These are phyloP conservation scores for Hybognathus amarus DNA, from an alignment of 2,797 vertebrate species.

Conservation along the genomic window DNA sequence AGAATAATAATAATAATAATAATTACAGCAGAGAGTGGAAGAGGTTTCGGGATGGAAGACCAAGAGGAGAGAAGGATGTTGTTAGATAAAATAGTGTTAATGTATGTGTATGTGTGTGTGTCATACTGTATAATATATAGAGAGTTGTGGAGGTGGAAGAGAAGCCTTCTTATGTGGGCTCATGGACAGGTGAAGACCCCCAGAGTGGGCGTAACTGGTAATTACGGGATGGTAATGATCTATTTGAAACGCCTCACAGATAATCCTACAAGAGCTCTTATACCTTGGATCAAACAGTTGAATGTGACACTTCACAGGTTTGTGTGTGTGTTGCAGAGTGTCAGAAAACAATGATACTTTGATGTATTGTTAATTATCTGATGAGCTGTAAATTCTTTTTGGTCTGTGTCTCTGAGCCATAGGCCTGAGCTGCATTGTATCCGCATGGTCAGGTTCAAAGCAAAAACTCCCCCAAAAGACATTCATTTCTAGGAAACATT, in stretches of 20 bases:
- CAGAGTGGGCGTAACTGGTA: conserved; percentile 65
- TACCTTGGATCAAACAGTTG: conserved; percentile 55
- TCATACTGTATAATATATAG: not conserved
- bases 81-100: not conserved
- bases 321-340: conserved; percentile 31
- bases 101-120: not conserved
- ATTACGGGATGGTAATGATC: conserved; percentile 76
- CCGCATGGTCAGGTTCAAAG: conserved; percentile 36
- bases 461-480: conserved; percentile 15
- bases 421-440: conserved; percentile 1
- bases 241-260: conserved; percentile 66
- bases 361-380: conserved; percentile 64
- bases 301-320: conserved; percentile 38
- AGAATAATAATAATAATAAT: not conserved
- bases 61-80: conserved; percentile 1
- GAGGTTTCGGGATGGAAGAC: not conserved
- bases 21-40: not conserved
- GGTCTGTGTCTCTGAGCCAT: conserved; percentile 33
- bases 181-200: conserved; percentile 24
- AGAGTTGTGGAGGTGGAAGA: conserved; percentile 37
- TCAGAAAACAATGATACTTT: conserved; percentile 48
- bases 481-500: conserved; percentile 29
- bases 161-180: conserved; percentile 26
- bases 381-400: conserved; percentile 53
- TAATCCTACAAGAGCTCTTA: conserved; percentile 61